Percentiles rank a stretch among this genome's conserved stretches.
phyloP scores from a whole-genome alignment of 2,888 invertebrate species.

The Nycteola revayana region DNA sequence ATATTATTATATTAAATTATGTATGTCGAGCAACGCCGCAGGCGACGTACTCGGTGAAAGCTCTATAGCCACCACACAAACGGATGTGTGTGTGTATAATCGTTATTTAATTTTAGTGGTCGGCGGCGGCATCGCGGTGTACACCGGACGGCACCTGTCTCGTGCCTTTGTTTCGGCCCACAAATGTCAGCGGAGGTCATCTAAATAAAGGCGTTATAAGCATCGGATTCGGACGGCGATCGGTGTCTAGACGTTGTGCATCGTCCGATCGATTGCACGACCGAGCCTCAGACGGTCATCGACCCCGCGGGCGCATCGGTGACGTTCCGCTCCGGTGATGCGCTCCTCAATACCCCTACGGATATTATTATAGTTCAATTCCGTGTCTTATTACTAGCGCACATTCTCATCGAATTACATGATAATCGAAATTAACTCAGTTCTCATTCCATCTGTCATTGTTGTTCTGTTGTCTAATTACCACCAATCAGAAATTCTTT shows the following conservation, averaged over 20 bases:
- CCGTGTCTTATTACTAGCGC: conserved; percentile 45
- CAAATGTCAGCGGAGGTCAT: conserved; percentile 80
- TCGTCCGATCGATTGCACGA: conserved; percentile 80
- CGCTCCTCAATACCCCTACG: conserved; percentile 71
- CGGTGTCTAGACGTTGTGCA: conserved; percentile 78
- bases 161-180: conserved; percentile 76
- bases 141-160: conserved; percentile 72
- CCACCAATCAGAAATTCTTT: too few species aligned
- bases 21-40: conserved; percentile 53
- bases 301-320: conserved; percentile 80
- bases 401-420: conserved; percentile 38
- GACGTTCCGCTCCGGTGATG: conserved; percentile 80
- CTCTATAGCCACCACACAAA: conserved; percentile 50
- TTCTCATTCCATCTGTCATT: too few species aligned
- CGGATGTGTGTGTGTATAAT: conserved; percentile 48
- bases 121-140: conserved; percentile 49
- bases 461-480: too few species aligned
- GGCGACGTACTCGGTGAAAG: conserved; percentile 68
- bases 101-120: conserved; percentile 68
- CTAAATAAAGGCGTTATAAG: conserved; percentile 76
- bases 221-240: conserved; percentile 69
- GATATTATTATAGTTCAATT: conserved; percentile 59
- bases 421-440: conserved; percentile 10
- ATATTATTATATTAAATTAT: conserved; percentile 40
- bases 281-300: conserved; percentile 76